Evolutionary conservation across 2,888 invertebrate species (phyloP).

Genomic region (Polymixis flavicincta): DNA sequence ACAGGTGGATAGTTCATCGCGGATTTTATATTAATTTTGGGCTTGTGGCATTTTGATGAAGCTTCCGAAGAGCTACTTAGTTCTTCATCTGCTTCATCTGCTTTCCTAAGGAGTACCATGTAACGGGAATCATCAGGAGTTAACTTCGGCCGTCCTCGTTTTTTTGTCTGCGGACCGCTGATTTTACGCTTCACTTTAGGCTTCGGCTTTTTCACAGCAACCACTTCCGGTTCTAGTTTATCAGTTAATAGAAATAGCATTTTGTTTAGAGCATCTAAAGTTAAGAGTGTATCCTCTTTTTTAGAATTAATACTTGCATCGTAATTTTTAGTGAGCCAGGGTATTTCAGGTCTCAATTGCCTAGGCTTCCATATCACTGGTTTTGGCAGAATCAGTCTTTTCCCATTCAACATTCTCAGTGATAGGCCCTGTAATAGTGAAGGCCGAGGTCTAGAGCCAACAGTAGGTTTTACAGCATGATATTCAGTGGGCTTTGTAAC

Average conservation of each 20-base stretch:
- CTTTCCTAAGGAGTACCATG: not conserved
- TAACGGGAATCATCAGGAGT: not conserved
- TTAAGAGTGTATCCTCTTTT: slow-evolving; percentile 67
- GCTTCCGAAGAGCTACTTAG: not conserved
- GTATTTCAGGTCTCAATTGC: slow-evolving; percentile 32
- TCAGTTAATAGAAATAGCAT: slow-evolving; percentile 74
- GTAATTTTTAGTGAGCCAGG: slow-evolving; percentile 49
- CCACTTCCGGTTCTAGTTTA: slow-evolving; percentile 32
- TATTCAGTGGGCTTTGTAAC: not conserved
- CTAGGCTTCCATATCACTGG: slow-evolving; percentile 42
- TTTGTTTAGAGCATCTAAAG: slow-evolving; percentile 81
- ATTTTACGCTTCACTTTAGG: slow-evolving; percentile 24
- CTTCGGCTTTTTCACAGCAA: slow-evolving; percentile 32
- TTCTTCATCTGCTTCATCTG: slow-evolving; percentile 3
- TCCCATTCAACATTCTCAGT: slow-evolving; percentile 10
- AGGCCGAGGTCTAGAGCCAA: not conserved
- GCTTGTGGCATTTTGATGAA: slow-evolving; percentile 26
- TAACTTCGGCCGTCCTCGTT: not conserved
- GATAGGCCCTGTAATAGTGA: not conserved
- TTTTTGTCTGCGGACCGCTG: not conserved
- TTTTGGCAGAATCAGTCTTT: slow-evolving; percentile 10
- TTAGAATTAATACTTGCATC: not conserved
- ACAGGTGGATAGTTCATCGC: slow-evolving; percentile 23
- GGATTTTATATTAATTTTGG: slow-evolving; percentile 40
- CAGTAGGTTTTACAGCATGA: slow-evolving; percentile 1